A percentile compares a stretch with the other conserved stretches of the same genome.
Conservation (phyloP, 2,797 vertebrate species). For the Monodelphis domestica region DNA sequence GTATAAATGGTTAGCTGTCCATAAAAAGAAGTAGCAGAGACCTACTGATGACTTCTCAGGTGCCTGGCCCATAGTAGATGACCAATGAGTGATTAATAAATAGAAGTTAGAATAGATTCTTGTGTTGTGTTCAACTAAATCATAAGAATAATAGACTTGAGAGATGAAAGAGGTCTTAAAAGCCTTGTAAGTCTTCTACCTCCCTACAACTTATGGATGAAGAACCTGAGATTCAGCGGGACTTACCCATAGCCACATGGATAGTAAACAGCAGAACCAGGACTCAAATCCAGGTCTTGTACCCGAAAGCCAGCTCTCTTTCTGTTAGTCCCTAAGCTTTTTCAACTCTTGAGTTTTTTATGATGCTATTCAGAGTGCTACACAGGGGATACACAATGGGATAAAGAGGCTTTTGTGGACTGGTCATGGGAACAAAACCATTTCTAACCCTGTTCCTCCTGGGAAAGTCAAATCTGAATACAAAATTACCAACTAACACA, state of each 20-base stretch:
- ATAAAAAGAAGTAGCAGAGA: neutral
- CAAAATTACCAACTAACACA: slow-evolving; percentile 24
- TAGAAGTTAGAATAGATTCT: neutral
- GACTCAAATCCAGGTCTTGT: neutral
- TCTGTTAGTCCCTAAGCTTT: neutral
- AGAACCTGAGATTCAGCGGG: neutral
- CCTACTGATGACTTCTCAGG: neutral
- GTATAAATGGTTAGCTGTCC: neutral
- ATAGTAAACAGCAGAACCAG: neutral
- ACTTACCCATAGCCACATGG: neutral
- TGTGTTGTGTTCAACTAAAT: neutral
- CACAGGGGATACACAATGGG: neutral
- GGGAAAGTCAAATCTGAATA: slow-evolving; percentile 17
- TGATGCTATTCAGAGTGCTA: neutral
- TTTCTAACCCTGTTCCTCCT: slow-evolving; percentile 8
- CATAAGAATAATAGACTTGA: neutral
- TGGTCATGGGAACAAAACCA: neutral
- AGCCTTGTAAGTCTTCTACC: neutral
- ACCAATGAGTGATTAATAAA: neutral
- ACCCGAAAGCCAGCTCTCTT: neutral
- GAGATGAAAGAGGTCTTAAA: neutral
- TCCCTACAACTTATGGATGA: neutral
- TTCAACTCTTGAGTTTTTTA: no score
- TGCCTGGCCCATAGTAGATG: neutral
- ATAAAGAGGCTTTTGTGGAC: neutral